phyloP scores from a whole-genome alignment of 2,113 vertebrate genomes.

The Progne subis region DNA sequence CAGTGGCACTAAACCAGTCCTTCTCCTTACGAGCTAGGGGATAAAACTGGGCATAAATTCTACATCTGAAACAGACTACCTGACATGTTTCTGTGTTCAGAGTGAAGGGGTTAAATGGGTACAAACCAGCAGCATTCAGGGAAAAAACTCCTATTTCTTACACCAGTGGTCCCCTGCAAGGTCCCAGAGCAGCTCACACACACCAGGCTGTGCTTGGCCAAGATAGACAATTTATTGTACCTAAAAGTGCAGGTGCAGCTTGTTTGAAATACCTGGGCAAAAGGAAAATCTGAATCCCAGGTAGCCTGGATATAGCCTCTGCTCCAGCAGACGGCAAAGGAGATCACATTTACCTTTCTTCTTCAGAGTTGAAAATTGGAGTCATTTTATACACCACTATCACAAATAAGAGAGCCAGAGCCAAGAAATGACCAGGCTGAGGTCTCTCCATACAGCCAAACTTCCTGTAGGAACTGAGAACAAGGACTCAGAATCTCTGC shows the following conservation, averaged over 20 bases:
- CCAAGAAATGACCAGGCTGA: background rate
- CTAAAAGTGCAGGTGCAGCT: background rate
- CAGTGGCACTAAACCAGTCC: background rate
- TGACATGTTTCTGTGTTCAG: background rate
- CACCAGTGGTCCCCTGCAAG: background rate
- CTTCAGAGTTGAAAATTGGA: background rate
- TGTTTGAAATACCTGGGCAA: background rate
- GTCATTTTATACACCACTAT: background rate
- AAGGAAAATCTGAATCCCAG: background rate
- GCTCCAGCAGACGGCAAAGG: background rate
- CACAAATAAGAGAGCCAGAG: background rate
- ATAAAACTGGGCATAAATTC: background rate
- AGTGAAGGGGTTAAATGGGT: background rate
- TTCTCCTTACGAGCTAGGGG: background rate
- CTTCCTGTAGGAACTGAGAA: background rate
- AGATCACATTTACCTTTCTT: background rate
- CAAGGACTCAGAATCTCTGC: background rate
- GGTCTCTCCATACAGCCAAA: background rate
- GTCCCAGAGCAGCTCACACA: background rate
- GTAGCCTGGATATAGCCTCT: background rate
- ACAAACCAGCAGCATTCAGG: background rate
- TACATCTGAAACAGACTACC: background rate
- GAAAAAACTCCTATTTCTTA: background rate
- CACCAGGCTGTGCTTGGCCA: background rate
- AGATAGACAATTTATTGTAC: background rate